Evolutionary conservation across 2,888 invertebrate genomes (phyloP).

Genomic region (Plutella xylostella): DNA sequence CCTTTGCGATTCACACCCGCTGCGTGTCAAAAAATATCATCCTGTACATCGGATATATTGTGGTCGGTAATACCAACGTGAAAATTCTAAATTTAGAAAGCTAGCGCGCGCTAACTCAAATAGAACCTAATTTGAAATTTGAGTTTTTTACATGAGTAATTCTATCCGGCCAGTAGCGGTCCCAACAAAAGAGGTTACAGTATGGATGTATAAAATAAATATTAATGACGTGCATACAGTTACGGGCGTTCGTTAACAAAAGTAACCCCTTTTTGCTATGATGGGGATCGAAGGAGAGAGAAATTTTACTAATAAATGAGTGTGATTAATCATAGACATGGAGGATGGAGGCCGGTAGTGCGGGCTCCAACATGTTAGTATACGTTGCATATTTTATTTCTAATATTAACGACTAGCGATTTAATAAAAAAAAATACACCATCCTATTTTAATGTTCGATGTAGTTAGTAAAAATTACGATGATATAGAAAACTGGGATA

Average conservation of each 20-base stretch:
- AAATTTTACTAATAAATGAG: constrained; percentile 64
- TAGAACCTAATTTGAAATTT: no score
- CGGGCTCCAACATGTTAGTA: not conserved
- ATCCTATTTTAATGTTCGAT: not conserved
- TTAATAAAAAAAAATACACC: not conserved
- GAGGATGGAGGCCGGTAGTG: not conserved
- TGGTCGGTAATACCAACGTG: no score
- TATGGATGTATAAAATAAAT: constrained; percentile 38
- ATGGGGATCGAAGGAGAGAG: constrained; percentile 32
- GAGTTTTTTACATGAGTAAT: not conserved
- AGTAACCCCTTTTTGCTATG: constrained; percentile 55
- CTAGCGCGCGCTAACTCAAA: no score
- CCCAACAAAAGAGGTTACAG: not conserved
- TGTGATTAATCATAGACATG: constrained; percentile 62
- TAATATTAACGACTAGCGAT: not conserved
- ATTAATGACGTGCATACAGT: constrained; percentile 49
- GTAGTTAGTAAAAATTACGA: not conserved
- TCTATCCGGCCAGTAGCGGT: not conserved
- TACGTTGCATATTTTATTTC: not conserved
- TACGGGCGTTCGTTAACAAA: constrained; percentile 18
- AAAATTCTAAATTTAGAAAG: no score
- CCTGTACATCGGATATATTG: no score
- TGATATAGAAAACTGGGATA: not conserved
- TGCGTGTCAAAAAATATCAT: no score
- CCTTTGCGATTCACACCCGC: not conserved